Evolutionary conservation across 1,140 invertebrate species (phyloP), one percentile per base, ranked within the genome.

Genomic region (Pseudomyrmex gracilis): DNA sequence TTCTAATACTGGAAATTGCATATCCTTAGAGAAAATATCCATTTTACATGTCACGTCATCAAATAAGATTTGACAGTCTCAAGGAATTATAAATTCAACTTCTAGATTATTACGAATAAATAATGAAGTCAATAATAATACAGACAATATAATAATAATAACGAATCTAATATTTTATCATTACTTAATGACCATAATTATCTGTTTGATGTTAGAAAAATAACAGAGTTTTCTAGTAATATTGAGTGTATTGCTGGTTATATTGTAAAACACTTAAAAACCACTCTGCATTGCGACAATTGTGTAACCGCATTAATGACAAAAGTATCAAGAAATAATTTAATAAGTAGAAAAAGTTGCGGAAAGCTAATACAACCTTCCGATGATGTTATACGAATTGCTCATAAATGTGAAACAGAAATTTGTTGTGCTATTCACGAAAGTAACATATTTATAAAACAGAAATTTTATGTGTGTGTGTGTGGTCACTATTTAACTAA

Each of bases 391-490:
- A 17, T 64, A 64, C 15, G 13, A 45, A 64, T 64, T 64, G 61
- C 15, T 45, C 61, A 15, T 45, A 64, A 64, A 45, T 64, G 61
- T 17, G 61, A 64, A 64, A 10, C 61, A 43, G 34, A 64, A 64
- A 64, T 64, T 64, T 1, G 61, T 64, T 64, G 61, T 64, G 34
- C 8, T 45, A 2, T 64, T 64, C 15, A 64, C 13, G 34, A 45
- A 64, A n/a, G n/a, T n/a, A n/a, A n/a, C n/a, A n/a, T 17, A 64
- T 64, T 64, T 64, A 43, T 64, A 45, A 64, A 64, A 64, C 61
- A 64, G 13, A 64, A 64, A 64, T 64, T 64, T 64, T 2, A 43
- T 64, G n/a, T n/a, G n/a, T n/a, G n/a, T n/a, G n/a, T n/a, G n/a
- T n/a, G n/a, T n/a, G n/a, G 34, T n/a, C 13, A 47, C 10, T 64